phyloP scores from a whole-genome alignment of 1,140 invertebrate species.

The Dufourea novaeangliae region DNA sequence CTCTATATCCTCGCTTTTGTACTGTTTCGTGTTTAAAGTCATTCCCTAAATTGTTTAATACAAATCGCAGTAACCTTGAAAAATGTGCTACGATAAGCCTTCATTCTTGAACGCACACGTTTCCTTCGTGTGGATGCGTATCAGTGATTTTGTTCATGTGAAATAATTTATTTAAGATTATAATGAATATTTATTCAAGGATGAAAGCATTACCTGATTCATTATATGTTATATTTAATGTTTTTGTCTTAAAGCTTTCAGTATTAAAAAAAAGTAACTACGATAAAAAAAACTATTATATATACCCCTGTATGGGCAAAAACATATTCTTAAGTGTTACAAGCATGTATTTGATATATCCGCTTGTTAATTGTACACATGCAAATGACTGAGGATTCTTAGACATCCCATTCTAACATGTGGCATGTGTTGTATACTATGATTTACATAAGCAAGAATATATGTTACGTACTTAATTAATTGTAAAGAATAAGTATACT shows the following conservation, averaged over 20 bases:
- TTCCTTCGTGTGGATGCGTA: background rate
- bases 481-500: conserved; percentile 31
- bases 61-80: conserved; percentile 11
- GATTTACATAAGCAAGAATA: conserved; percentile 9
- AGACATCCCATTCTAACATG: conserved; percentile 3
- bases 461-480: conserved; percentile 28
- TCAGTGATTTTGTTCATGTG: conserved; percentile 22
- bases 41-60: background rate
- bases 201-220: conserved; percentile 42
- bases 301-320: conserved; percentile 4
- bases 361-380: conserved; percentile 32
- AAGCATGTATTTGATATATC: conserved; percentile 32
- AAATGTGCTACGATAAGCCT: conserved; percentile 7
- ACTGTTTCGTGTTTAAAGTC: background rate
- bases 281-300: conserved; percentile 10
- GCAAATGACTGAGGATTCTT: conserved; percentile 26
- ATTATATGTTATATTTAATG: conserved; percentile 42
- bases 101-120: conserved; percentile 8
- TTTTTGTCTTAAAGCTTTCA: conserved; percentile 35
- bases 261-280: conserved; percentile 46
- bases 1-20: conserved; percentile 21
- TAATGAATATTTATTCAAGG: conserved; percentile 46
- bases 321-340: conserved; percentile 24
- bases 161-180: conserved; percentile 44
- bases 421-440: conserved; percentile 30